These are phyloP conservation scores for Gymnocheta viridis DNA, from an alignment of 2,888 invertebrate species.

Conservation along the genomic window DNA sequence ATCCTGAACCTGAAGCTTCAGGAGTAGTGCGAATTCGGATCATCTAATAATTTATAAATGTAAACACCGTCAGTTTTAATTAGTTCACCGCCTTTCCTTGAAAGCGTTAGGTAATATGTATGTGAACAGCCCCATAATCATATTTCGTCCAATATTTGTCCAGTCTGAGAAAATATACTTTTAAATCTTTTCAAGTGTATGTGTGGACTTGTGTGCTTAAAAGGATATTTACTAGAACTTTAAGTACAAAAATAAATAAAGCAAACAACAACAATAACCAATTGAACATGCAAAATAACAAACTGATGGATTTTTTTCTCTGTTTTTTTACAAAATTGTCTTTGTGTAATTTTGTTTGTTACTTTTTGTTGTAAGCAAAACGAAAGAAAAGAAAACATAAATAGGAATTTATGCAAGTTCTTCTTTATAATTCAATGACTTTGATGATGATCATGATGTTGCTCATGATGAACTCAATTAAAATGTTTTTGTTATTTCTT, in stretches of 20 bases:
- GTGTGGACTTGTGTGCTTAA: too few species aligned
- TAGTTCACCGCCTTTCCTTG: too few species aligned
- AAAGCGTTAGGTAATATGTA: too few species aligned
- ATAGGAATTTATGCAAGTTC: slow-evolving; percentile 33
- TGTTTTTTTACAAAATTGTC: slow-evolving; percentile 16
- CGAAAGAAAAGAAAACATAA: not conserved
- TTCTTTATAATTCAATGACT: slow-evolving; percentile 29
- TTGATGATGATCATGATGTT: slow-evolving; percentile 36
- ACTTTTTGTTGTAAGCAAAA: slow-evolving; percentile 31
- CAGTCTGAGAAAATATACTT: too few species aligned
- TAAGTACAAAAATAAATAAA: not conserved
- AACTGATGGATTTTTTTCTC: not conserved
- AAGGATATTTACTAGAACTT: not conserved
- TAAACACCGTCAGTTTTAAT: too few species aligned
- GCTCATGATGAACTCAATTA: slow-evolving; percentile 30
- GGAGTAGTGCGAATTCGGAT: too few species aligned
- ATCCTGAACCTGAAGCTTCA: too few species aligned
- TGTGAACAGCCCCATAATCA: too few species aligned
- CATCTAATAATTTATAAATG: too few species aligned
- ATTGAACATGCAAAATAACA: not conserved
- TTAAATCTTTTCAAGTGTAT: too few species aligned
- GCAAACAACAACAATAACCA: not conserved
- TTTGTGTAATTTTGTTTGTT: slow-evolving; percentile 20
- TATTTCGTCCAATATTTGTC: too few species aligned
- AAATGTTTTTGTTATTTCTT: slow-evolving; percentile 15